Conservation (phyloP, 2,888 invertebrate genomes). For the Colostygia pectinataria region DNA sequence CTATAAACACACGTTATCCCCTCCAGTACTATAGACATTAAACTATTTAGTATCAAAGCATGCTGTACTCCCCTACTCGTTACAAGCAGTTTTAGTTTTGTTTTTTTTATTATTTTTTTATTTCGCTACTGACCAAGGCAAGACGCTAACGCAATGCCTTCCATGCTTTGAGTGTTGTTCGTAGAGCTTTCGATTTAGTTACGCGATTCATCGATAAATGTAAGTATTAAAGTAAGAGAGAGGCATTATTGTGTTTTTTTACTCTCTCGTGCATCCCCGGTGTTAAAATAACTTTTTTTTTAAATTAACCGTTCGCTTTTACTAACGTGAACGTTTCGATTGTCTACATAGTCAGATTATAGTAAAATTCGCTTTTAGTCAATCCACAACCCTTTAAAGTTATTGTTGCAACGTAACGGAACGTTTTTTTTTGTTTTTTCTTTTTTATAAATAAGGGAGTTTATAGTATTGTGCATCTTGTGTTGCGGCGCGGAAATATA, state of each 20-base stretch:
- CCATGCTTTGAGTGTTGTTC: conserved; percentile 74
- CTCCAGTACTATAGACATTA: conserved; percentile 29
- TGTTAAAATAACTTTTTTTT: conserved; percentile 59
- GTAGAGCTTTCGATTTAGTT: conserved; percentile 60
- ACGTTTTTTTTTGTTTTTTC: conserved; percentile 45
- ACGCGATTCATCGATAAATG: conserved; percentile 42
- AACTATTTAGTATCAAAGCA: conserved; percentile 57
- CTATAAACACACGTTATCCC: conserved; percentile 38
- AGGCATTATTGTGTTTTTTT: conserved; percentile 27
- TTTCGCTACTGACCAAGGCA: conserved; percentile 54
- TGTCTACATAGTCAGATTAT: conserved; percentile 44
- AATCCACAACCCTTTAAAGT: conserved; percentile 78
- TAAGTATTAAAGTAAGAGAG: conserved; percentile 71
- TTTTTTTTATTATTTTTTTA: conserved; percentile 50
- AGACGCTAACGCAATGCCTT: conserved; percentile 52
- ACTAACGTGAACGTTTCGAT: conserved; percentile 70
- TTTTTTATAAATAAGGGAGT: conserved; percentile 66
- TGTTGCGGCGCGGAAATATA: conserved; percentile 63
- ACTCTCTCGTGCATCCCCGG: conserved; percentile 80
- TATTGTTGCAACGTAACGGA: conserved; percentile 72
- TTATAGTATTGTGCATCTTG: conserved; percentile 80
- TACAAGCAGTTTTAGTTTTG: conserved; percentile 46
- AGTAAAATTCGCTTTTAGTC: conserved; percentile 58
- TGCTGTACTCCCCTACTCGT: conserved; percentile 63
- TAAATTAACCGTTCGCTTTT: conserved; percentile 76